Conservation (phyloP, 37 sponge, comb jelly and placozoan genomes). For the Cliona cf. orientalis region DNA sequence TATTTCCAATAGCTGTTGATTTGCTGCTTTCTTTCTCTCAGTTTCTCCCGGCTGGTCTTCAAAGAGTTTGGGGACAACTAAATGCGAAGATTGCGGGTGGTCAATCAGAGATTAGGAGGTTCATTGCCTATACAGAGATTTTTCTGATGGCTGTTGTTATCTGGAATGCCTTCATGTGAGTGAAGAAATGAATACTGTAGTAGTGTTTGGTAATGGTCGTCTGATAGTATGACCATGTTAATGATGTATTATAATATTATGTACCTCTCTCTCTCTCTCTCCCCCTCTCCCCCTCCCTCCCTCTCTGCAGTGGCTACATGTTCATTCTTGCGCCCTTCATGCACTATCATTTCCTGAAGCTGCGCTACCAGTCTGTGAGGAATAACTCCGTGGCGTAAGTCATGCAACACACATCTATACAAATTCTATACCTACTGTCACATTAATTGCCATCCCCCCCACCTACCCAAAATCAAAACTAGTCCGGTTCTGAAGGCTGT, state of each 20-base stretch:
- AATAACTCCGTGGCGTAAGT: conserved; percentile 56
- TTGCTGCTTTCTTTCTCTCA: conserved; percentile 21
- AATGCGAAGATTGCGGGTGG: conserved; percentile 7
- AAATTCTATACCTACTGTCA: not conserved
- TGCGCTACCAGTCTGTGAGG: conserved; percentile 57
- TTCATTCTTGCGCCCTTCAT: conserved; percentile 55
- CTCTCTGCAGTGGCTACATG: conserved; percentile 36
- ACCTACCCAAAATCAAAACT: no score
- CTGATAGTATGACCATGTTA: not conserved
- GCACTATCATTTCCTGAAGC: conserved; percentile 62
- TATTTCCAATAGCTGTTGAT: not conserved
- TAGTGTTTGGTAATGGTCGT: not conserved
- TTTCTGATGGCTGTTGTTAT: conserved; percentile 55
- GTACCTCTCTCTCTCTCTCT: no score
- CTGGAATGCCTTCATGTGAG: conserved; percentile 51
- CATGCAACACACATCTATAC: not conserved
- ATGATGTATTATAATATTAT: no score
- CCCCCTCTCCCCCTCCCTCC: no score
- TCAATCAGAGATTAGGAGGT: conserved; percentile 36
- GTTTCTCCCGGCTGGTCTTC: not conserved
- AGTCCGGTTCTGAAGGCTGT: not conserved
- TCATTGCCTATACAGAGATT: conserved; percentile 71
- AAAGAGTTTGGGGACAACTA: conserved; percentile 4
- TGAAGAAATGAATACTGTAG: not conserved
- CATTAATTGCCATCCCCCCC: not conserved